Evolutionary conservation across 2,797 vertebrate genomes (phyloP).

Genomic region (Mus minutoides): DNA sequence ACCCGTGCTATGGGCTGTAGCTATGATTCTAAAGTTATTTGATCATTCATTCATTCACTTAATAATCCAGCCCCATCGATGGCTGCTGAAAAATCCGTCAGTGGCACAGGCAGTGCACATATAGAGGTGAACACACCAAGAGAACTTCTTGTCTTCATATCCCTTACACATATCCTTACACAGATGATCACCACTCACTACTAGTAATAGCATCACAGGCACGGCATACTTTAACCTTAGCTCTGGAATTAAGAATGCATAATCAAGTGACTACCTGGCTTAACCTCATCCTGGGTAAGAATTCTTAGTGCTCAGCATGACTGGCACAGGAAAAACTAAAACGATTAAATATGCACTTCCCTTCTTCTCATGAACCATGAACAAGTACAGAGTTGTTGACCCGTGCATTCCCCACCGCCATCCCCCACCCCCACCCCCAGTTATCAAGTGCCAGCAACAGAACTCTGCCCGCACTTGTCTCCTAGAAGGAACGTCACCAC

Average conservation of each 20-base stretch:
- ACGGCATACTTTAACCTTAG: slow-evolving; percentile 30
- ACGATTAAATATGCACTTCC: slow-evolving; percentile 40
- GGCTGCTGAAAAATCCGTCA: background rate
- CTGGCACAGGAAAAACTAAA: slow-evolving; percentile 36
- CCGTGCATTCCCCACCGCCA: background rate
- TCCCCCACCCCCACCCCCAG: background rate
- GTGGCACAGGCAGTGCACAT: background rate
- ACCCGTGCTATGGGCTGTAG: background rate
- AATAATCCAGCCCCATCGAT: background rate
- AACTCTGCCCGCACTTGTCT: background rate
- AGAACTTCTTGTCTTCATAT: background rate
- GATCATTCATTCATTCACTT: background rate
- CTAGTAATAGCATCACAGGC: background rate
- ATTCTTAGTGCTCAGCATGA: slow-evolving; percentile 17
- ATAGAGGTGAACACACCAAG: background rate
- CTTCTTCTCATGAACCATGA: slow-evolving; percentile 36
- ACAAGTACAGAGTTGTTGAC: background rate
- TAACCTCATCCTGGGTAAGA: background rate
- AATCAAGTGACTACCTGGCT: background rate
- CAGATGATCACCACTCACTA: background rate
- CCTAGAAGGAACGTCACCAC: background rate
- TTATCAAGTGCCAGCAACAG: background rate
- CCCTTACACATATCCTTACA: background rate
- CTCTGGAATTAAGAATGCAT: background rate
- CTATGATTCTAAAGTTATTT: background rate